Conservation (phyloP, 1,140 invertebrate species). For the Asobara japonica region DNA sequence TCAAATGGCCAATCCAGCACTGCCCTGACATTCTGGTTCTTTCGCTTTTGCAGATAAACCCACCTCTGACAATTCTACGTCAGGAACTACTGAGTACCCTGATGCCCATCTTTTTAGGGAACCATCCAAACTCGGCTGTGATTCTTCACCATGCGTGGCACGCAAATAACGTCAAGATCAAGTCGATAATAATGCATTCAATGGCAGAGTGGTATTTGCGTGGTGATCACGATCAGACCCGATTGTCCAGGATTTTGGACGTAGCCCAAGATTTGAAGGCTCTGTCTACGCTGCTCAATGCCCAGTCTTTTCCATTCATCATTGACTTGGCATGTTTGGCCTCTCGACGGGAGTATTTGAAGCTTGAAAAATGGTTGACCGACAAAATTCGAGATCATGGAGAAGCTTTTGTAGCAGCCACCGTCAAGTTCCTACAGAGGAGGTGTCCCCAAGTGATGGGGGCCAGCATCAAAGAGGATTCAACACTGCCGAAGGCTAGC, state of each 20-base stretch:
- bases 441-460: slow-evolving; percentile 87
- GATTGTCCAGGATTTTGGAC: slow-evolving; percentile 93
- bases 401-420: slow-evolving; percentile 84
- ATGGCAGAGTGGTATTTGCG: slow-evolving; percentile 98
- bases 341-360: slow-evolving; percentile 94
- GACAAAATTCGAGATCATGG: slow-evolving; percentile 97
- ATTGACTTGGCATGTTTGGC: slow-evolving; percentile 98
- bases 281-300: slow-evolving; percentile 91
- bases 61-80: slow-evolving; percentile 77
- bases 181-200: slow-evolving; percentile 91
- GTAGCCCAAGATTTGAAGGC: slow-evolving; percentile 98
- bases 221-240: slow-evolving; percentile 90
- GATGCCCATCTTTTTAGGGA: slow-evolving; percentile 91
- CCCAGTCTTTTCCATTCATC: slow-evolving; percentile 93
- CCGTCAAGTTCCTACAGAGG: slow-evolving; percentile 86
- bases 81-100: slow-evolving; percentile 87
- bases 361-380: slow-evolving; percentile 97
- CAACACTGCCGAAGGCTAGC: slow-evolving; percentile 78
- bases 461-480: slow-evolving; percentile 80
- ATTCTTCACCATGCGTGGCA: slow-evolving; percentile 96
- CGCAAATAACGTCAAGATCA: slow-evolving; percentile 76
- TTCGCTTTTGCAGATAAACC: slow-evolving; percentile 84
- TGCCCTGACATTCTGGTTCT: slow-evolving; percentile 94
- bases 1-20: slow-evolving; percentile 91
- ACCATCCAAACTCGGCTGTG: slow-evolving; percentile 93